These are phyloP conservation scores for Bimastos eiseni DNA, from an alignment of 2,888 invertebrate genomes.

Conservation along the genomic window DNA sequence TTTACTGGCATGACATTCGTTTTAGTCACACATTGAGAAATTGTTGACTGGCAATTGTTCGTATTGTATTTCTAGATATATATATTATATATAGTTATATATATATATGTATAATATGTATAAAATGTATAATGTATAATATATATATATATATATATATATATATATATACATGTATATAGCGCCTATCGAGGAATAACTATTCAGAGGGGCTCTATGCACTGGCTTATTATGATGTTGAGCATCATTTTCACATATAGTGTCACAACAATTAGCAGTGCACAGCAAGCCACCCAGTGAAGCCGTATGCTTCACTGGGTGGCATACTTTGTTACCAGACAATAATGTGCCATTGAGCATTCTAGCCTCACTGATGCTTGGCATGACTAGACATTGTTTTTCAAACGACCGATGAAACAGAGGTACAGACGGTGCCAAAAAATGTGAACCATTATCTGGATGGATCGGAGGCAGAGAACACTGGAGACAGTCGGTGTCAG, in stretches of 20 bases:
- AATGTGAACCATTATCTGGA: background rate
- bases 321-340: background rate
- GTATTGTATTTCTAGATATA: too few species aligned
- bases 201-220: too few species aligned
- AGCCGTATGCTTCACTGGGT: background rate
- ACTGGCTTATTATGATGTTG: too few species aligned
- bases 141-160: too few species aligned
- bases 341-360: background rate
- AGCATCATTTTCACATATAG: too few species aligned
- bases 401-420: background rate
- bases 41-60: background rate
- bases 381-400: background rate
- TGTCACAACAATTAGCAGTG: too few species aligned
- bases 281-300: too few species aligned
- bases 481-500: conserved; percentile 6
- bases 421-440: background rate
- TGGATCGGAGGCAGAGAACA: background rate
- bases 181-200: too few species aligned
- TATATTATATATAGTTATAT: too few species aligned
- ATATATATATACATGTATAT: too few species aligned
- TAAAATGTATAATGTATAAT: too few species aligned
- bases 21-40: background rate
- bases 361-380: background rate
- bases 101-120: too few species aligned
- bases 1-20: background rate